Evolutionary conservation across 2,797 vertebrate genomes (phyloP).

Genomic region (Pristis pectinata): DNA sequence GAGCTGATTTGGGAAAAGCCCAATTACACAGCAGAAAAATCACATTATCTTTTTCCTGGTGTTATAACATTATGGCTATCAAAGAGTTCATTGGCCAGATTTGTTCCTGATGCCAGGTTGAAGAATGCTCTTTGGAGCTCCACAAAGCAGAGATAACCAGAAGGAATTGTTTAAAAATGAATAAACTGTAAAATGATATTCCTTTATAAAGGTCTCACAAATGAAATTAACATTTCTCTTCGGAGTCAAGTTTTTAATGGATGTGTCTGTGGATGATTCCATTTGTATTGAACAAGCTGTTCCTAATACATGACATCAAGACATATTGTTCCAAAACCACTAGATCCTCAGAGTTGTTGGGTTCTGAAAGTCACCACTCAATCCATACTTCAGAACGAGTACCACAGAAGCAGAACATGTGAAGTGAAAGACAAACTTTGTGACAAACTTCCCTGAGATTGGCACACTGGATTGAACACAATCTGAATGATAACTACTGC

Average conservation of each 20-base stretch:
- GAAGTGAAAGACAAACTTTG: neutral
- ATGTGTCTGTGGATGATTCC: neutral
- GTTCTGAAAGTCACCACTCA: neutral
- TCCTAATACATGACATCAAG: neutral
- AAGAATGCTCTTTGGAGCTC: neutral
- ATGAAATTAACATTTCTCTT: neutral
- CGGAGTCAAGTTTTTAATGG: neutral
- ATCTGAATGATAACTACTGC: conserved; percentile 3
- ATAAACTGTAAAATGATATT: neutral
- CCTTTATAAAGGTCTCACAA: neutral
- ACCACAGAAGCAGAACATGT: neutral
- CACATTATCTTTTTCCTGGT: neutral
- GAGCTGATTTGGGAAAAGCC: neutral
- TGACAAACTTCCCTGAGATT: neutral
- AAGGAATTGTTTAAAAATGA: neutral
- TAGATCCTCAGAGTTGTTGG: neutral
- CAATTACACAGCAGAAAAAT: neutral
- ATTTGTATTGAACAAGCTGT: neutral
- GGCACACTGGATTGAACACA: neutral
- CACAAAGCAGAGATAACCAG: neutral
- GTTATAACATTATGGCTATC: neutral
- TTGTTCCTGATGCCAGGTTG: neutral
- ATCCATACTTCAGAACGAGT: neutral
- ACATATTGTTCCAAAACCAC: too few species aligned
- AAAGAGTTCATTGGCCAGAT: neutral